Evolutionary conservation across 2,797 vertebrate species (phyloP).

Genomic region (Argentina silus): DNA sequence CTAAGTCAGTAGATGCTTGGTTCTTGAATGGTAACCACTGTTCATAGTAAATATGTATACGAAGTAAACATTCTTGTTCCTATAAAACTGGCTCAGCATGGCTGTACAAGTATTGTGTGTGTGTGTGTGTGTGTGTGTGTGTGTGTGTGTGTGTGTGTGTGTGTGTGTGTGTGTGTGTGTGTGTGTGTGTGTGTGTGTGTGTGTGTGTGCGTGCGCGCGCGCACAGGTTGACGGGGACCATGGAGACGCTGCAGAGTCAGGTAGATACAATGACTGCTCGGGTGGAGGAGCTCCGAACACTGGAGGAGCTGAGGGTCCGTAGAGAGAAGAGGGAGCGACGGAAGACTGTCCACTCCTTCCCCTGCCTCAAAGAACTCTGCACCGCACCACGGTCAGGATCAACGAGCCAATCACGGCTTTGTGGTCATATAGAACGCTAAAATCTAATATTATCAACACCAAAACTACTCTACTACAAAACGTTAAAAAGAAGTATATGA

Average conservation of each 20-base stretch:
- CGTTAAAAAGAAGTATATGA: no score
- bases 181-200: neutral
- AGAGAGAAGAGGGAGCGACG: slow-evolving; percentile 91
- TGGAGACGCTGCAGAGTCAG: slow-evolving; percentile 90
- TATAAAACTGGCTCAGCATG: slow-evolving; percentile 16
- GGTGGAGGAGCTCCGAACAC: slow-evolving; percentile 88
- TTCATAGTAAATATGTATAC: slow-evolving; percentile 29
- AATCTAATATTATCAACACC: no score
- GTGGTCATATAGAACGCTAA: no score
- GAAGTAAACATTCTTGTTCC: neutral
- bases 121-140: neutral
- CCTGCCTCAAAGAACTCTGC: slow-evolving; percentile 94
- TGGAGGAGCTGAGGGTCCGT: slow-evolving; percentile 89
- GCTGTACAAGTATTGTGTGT: slow-evolving; percentile 2
- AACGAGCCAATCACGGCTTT: neutral
- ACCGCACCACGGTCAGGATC: slow-evolving; percentile 82
- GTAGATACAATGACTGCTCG: slow-evolving; percentile 91
- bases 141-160: slow-evolving; percentile 4
- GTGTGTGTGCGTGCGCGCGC: neutral
- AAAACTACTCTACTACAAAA: no score
- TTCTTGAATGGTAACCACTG: slow-evolving; percentile 35
- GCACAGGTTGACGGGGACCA: slow-evolving; percentile 87
- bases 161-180: neutral
- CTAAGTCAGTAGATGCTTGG: slow-evolving; percentile 3
- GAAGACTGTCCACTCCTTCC: slow-evolving; percentile 94